A percentile compares a stretch with the other conserved stretches of the same genome.
Conservation (phyloP, 2,888 invertebrate species). For the Torymus auratus region DNA sequence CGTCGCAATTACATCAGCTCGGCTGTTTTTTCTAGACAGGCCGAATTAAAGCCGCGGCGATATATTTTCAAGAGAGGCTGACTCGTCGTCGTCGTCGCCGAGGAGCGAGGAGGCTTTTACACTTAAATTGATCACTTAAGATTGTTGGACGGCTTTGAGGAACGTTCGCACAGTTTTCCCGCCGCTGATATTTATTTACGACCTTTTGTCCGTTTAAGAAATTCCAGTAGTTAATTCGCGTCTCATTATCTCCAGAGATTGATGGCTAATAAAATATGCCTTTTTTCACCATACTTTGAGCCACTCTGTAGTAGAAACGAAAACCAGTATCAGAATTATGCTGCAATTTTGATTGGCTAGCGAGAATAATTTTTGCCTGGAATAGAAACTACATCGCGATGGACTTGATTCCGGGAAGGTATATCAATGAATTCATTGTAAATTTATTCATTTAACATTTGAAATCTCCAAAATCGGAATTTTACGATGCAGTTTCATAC, state of each 20-base stretch:
- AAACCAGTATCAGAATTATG: too few relatives aligned
- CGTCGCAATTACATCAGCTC: constrained; percentile 50
- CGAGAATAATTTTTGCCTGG: too few relatives aligned
- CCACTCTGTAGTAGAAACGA: too few relatives aligned
- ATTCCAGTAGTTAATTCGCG: constrained; percentile 42
- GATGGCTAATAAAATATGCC: constrained; percentile 40
- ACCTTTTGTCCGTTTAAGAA: constrained; percentile 35
- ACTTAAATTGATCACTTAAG: constrained; percentile 51
- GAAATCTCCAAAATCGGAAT: too few relatives aligned
- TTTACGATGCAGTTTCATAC: too few relatives aligned
- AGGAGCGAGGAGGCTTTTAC: constrained; percentile 21
- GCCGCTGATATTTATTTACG: constrained; percentile 45
- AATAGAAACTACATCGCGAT: too few relatives aligned
- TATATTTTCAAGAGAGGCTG: constrained; percentile 31
- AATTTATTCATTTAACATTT: too few relatives aligned
- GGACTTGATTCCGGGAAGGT: too few relatives aligned
- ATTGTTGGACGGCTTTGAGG: constrained; percentile 46
- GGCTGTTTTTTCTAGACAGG: constrained; percentile 30
- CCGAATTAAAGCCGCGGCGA: constrained; percentile 41
- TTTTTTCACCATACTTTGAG: constrained; percentile 7
- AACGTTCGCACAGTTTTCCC: constrained; percentile 20
- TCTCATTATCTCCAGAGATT: constrained; percentile 32
- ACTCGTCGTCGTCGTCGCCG: too few relatives aligned
- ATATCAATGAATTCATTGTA: too few relatives aligned
- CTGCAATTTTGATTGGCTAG: too few relatives aligned